Evolutionary conservation across 2,113 vertebrate genomes (phyloP).

Genomic region (Fukomys damarensis): DNA sequence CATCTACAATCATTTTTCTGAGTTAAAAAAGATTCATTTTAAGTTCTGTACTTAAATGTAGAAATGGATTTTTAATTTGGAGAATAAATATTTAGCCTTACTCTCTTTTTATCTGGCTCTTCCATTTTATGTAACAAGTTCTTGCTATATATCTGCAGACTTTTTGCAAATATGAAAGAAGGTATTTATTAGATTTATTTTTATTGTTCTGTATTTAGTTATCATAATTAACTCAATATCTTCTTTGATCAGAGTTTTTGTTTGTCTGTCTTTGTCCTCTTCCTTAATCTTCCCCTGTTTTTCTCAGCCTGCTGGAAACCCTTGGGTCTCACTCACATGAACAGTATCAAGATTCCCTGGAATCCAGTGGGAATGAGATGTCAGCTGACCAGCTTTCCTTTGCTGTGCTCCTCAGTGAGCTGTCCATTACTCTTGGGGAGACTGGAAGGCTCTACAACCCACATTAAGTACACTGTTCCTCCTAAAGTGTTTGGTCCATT

Average conservation of each 20-base stretch:
- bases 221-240: not conserved
- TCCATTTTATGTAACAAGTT: not conserved
- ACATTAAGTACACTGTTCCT: not conserved
- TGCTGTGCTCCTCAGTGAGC: accelerated
- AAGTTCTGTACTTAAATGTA: not conserved
- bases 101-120: not conserved
- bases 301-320: not conserved
- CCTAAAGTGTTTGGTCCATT: not conserved
- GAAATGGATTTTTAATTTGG: not conserved
- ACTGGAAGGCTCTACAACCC: not conserved
- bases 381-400: not conserved
- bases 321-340: not conserved
- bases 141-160: not conserved
- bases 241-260: not conserved
- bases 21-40: not conserved
- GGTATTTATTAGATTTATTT: not conserved
- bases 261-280: not conserved
- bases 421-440: not conserved
- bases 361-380: not conserved
- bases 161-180: not conserved
- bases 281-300: not conserved
- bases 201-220: not conserved
- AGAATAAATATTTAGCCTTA: not conserved
- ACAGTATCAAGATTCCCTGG: not conserved
- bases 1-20: not conserved